Conservation (phyloP, 2,113 vertebrate species). For the Glaucomys volans region DNA sequence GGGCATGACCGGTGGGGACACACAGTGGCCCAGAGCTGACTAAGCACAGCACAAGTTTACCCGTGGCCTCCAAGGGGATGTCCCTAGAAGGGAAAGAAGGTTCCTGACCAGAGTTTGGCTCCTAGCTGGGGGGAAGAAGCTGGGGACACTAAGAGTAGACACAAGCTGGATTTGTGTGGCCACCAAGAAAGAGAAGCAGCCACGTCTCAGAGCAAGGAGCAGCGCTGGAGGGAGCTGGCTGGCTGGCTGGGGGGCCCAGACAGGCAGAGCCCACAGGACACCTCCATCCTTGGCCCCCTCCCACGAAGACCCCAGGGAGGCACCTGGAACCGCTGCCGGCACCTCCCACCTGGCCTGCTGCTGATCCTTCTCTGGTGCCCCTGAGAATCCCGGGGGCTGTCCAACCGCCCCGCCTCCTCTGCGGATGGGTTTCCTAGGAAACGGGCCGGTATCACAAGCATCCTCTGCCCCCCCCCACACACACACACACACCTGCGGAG, state of each 20-base stretch:
- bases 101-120: not conserved
- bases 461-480: too few species aligned
- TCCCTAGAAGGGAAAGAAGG: not conserved
- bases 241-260: not conserved
- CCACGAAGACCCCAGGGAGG: not conserved
- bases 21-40: not conserved
- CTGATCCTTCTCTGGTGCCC: too few species aligned
- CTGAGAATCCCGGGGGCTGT: not conserved
- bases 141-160: not conserved
- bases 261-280: too few species aligned
- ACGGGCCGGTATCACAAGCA: not conserved
- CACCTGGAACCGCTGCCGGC: too few species aligned
- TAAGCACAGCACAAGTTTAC: not conserved
- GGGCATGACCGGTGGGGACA: not conserved
- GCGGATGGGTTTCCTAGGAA: slow-evolving; percentile 54
- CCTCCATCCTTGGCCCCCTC: too few species aligned
- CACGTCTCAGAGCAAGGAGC: too few species aligned
- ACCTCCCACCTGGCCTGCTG: too few species aligned
- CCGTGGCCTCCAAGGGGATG: not conserved
- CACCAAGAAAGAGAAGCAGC: not conserved
- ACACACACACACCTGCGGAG: not conserved
- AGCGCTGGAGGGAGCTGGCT: too few species aligned
- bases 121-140: not conserved
- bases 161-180: not conserved
- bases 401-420: not conserved